Evolutionary conservation across 2,888 invertebrate genomes (phyloP), one percentile per base, ranked within the genome.

Genomic region (Sinhomidia bicolor): DNA sequence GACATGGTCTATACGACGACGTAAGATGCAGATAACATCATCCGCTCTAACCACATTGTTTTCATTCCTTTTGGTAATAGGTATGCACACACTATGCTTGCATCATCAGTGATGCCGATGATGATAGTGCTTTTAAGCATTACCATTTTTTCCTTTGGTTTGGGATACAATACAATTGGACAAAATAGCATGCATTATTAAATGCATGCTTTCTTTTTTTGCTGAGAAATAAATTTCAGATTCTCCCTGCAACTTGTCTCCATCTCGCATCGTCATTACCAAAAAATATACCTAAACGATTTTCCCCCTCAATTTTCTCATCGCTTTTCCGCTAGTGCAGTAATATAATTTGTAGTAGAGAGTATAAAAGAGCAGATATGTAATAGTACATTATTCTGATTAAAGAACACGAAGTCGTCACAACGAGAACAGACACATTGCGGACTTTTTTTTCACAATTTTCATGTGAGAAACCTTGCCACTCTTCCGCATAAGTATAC

Each of bases 231-330:
- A 68, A 81, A 74, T 84, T 83, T 74, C 44, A 76, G 23, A 71
- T 84, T 84, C 74, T 84, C 65, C 36, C 57, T 83, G 71, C 71
- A 71, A 71, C 71, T 83, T 83, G 83, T 71, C 83, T 41, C 23
- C 71, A 41, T 6, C n/a, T 44, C 68, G 57, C 36, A 71, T 83
- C 36, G 17, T 71, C 71, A 62, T 80, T 60, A 44, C 26, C 44
- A 71, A 44, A 44, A 78, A 78, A 17, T 74, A 57, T 57, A 47
- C 47, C 10, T 20, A 68, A 17, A 36, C n/a, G 17, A 17, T 17
- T 20, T 36, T 36, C 7, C 7, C 7, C 4, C 7, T 14, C 12
- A 29, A n/a, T 71, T 44, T 71, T 44, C 36, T n/a, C 65, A 4
- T 12, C 20, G 2, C 41, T 41, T 68, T 68, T 20, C 20, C 41